Base-by-base conservation (phyloP, 1,140 invertebrate genomes). In the Odontomachus brunneus region DNA sequence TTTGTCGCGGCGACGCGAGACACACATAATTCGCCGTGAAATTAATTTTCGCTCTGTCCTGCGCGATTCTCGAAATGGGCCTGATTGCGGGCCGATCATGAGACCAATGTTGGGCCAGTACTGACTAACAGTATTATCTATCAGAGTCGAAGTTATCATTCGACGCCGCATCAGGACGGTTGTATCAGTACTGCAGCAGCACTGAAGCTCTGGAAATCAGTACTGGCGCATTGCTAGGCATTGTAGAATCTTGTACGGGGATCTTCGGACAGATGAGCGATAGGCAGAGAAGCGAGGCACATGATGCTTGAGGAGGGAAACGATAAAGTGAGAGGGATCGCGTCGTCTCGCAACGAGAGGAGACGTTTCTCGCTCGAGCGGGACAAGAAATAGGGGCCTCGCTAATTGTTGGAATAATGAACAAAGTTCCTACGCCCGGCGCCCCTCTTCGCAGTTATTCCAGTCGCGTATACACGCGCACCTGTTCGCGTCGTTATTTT, bases 361-460 rank as follows among this genome's bases (percentile, higher is more conserved):
- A 69, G 33, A 80, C 75, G 22, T 82, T 83, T 51, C 62, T 51
- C 75, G 65, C 74, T 60, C 62, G 67, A 86, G 63, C 75, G 72
- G 84, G 83, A 84, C 89, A 89, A 91, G 90, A 91, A 91, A 90
- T 90, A 90, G 86, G 83, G 82, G 84, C 66, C 59, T 53, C 85
- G 90, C 87, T 92, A 92, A 92, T 92, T 91, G 89, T 91, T 86
- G 85, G 86, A 91, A 90, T 91, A 92, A 92, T 90, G 91, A 92
- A 92, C 84, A 91, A 92, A 91, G 88, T 92, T 92, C 69, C 84
- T 44, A 17, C 55, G 24, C 26, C 17, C 29, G 19, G 17, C 24
- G 38, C 49, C 71, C 19, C 82, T 76, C 84, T 74, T 80, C 33
- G 72, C 66, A 85, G 84, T 88, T 86, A 85, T 85, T 85, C 48